Evolutionary conservation across 1,140 invertebrate species (phyloP), one percentile per base, ranked within the genome.

Genomic region (Bursaphelenchus mucronatus): DNA sequence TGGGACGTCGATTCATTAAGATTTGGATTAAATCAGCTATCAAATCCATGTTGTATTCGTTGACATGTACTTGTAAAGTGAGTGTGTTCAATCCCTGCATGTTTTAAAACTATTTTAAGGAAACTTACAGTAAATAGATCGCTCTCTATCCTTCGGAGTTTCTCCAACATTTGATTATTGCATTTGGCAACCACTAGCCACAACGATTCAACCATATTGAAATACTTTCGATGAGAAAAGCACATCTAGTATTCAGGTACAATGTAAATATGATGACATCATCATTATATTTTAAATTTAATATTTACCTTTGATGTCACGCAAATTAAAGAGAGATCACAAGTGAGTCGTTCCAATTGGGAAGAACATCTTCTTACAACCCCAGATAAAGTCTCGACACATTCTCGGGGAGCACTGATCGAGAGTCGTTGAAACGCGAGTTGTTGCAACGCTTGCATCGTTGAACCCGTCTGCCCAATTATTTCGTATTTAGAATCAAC

Each of bases 1-100:
- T 52, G n/a, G 51, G 47, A 17, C 46, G 59, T 9, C 63, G 39
- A 15, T 56, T 45, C 11, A 2, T 9, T 0, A 64, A 40, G 10
- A 62, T 10, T 61, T 41, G 15, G 2, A 64, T n/a, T n/a, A 64
- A 17, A 4, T n/a, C 8, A n/a, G 39, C 63, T 8, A 52, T 55
- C 39, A 61, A 61, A 51, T 47, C 39, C 10, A 64, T 17, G 21
- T 17, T 41, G 41, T 64, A 17, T 63, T 52, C 63, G 11, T 63
- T 44, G 15, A 55, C 15, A 49, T 64, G 63, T 43, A 64, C 61
- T 64, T 64, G 63, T n/a, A 64, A 39, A 8, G 63, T 64, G 15
- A 64, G 30, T 15, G 45, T 30, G 5, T 62, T 40, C 11, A 64
- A 17, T 11, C 61, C 55, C 63, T 62, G 30, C 41, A 58, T 45